Evolutionary conservation across 2,113 vertebrate species (phyloP), one percentile per base, ranked within the genome.

Genomic region (Nettapus auritus): DNA sequence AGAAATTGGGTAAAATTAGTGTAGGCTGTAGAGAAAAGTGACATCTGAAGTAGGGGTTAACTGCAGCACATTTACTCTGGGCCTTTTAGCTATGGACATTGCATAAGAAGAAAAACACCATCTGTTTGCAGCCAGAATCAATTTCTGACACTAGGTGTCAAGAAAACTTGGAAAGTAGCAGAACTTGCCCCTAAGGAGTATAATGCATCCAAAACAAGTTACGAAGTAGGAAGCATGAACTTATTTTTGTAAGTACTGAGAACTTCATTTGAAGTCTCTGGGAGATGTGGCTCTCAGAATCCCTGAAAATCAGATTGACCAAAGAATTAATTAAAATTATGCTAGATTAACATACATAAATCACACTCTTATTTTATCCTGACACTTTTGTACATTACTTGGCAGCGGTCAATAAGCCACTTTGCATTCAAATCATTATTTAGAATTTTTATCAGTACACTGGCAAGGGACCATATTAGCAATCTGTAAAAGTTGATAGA

Each of bases 61-160:
- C 46, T 88, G 52, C 12, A 80, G 75, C 23, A 50, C 34, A n/a
- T 73, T 85, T 73, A 31, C 12, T 88, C 44, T 69, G 31, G 9
- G 12, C 64, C 29, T 94, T 93, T 63, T 74, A 94, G 79, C 89
- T 95, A 87, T 89, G 67, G 34, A 70, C 19, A 67, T 13, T 67
- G 38, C 18, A 53, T 81, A 91, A 81, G 31, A 79, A 63, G 11
- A 86, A 91, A 89, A 88, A n/a, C 53, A 91, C 44, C 83, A 78
- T 86, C 71, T 94, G 63, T 84, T 95, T 92, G 55, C 86, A 96
- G 87, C 66, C 70, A 96, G n/a, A 94, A 97, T 95, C 56, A 93
- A 86, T 87, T 96, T 96, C 80, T 86, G 79, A 95, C 69, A 82
- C 26, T 64, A 75, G 11, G 21, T 95, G 56, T 90, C 76, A 89